Evolutionary conservation across 2,888 invertebrate species (phyloP), one percentile per base, ranked within the genome.

Genomic region (Lingula anatina): DNA sequence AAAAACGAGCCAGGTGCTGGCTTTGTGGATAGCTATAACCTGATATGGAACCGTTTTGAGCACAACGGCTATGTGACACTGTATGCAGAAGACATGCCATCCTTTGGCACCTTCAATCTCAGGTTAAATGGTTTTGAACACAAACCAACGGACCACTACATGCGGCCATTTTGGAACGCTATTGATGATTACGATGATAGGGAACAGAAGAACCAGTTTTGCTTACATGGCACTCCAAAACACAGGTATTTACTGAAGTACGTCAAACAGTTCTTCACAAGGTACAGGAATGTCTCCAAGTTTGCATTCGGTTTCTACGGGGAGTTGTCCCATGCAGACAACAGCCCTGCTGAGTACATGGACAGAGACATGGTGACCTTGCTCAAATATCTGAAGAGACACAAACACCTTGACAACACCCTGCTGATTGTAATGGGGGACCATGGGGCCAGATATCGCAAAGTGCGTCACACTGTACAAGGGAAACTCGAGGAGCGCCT

Each of bases 61-160:
- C 48, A 64, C 5, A 51, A 57, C 5, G 73, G 73, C 0, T 73
- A 73, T 49, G 71, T 61, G 5, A 73, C 75, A 0, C 46, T 72
- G 44, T 73, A 58, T 55, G 68, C 68, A 4, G 75, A 75, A 50
- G 75, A 75, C 53, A 64, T 69, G 37, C 71, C 71, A 1, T 50
- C 49, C 12, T 58, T 70, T 21, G 62, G 65, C 15, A 62, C 62
- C 12, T 75, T 74, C 53, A 70, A 72, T 53, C 50, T 68, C 4
- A 55, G 71, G 20, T 55, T 71, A 15, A 65, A 64, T 41, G 74
- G 75, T 12, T 74, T 75, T 47, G 57, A 67, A 21, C 49, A 62
- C 9, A 54, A 53, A 21, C 73, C 75, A 1, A 67, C 68, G 1
- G 70, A 73, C 47, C 75, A 75, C 47, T 75, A 74, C 53, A 73